phyloP scores from a whole-genome alignment of 2,113 vertebrate species.

The Microcebus tavaratra region DNA sequence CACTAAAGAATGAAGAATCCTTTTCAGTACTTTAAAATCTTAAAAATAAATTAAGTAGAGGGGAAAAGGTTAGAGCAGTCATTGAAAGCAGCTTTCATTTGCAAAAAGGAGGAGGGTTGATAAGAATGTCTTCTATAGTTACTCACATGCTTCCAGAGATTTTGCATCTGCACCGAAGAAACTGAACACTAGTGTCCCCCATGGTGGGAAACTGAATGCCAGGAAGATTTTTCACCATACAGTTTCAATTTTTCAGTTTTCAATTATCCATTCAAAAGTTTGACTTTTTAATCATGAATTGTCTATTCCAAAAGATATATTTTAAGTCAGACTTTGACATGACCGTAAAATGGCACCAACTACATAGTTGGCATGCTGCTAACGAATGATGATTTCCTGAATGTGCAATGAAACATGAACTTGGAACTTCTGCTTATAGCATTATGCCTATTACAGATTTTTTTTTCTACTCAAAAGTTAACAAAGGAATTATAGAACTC shows the following conservation, averaged over 20 bases:
- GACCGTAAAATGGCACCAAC: neutral
- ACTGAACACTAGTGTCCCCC: neutral
- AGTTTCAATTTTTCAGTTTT: neutral
- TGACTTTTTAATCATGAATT: neutral
- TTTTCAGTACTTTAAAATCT: neutral
- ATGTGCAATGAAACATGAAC: neutral
- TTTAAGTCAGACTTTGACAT: constrained; percentile 7
- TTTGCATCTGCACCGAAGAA: neutral
- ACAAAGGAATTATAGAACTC: neutral
- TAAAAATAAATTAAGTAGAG: neutral
- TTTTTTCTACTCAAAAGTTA: neutral
- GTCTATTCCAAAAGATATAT: neutral
- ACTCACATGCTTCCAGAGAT: neutral
- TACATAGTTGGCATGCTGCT: neutral
- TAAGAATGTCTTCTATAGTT: neutral
- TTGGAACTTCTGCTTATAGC: neutral
- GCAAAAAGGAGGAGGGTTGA: neutral
- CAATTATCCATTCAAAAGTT: neutral
- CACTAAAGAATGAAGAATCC: neutral
- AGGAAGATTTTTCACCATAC: neutral
- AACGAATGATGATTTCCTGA: neutral
- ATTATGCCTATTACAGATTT: neutral
- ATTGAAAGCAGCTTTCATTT: neutral
- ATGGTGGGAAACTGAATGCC: neutral
- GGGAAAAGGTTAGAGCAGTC: neutral